Base-by-base conservation (phyloP, 2,888 invertebrate genomes). In the Apantesis nais region DNA sequence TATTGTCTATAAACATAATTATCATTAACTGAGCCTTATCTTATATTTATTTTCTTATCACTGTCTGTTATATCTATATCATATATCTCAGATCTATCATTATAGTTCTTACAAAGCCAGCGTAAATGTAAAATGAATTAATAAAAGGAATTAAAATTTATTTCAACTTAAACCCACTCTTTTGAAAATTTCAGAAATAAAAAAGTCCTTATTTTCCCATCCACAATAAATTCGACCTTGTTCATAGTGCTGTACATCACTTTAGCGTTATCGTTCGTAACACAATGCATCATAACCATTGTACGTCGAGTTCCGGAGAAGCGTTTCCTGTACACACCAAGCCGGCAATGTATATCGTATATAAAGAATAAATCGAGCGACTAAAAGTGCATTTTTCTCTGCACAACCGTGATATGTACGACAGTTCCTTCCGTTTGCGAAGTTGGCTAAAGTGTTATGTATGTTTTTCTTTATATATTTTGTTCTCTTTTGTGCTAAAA, bases 241-340 rank as follows among this genome's bases (percentile, higher is more conserved):
- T 16, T 25, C 62, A 52, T 44, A 58, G 55, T 29, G 69, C 75
- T 65, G 74, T 92, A 81, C 78, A 90, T 92, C 91, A 91, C 89
- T 88, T 92, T 89, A 91, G 88, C 80, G 87, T 91, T 93, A 93
- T 93, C 91, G 92, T 78, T 86, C 85, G 92, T 83, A 89, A 86
- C 82, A 87, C 91, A 87, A 91, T 92, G 87, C 78, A 90, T 93
- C 92, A 93, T 86, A 87, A 82, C 89, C 90, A 92, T 92, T 92
- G 93, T 90, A 82, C 84, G 86, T 78, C 74, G 78, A 80, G 86
- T 83, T 89, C 89, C 92, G 89, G 86, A 78, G 74, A 71, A 70
- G 64, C 73, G 77, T 78, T 84, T 85, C 84, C 83, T 80, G 78
- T 55, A 70, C 78, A 84, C 81, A 84, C 82, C 81, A 75, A 82